phyloP scores from a whole-genome alignment of 2,888 invertebrate species.

The Sesamia inferens region DNA sequence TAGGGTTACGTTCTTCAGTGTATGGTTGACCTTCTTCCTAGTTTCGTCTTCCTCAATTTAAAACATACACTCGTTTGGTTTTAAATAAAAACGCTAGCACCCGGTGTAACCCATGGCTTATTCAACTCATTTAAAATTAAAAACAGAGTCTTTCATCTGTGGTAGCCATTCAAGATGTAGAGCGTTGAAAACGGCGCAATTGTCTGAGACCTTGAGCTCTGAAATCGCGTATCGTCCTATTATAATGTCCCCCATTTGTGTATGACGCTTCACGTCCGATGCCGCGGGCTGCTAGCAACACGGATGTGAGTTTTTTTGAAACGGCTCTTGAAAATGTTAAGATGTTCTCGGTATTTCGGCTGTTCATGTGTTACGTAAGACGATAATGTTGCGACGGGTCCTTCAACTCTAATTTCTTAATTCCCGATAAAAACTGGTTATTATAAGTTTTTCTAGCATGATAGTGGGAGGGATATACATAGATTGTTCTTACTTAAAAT shows the following conservation, averaged over 20 bases:
- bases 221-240: slow-evolving; percentile 72
- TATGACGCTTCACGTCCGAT: slow-evolving; percentile 63
- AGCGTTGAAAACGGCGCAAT: slow-evolving; percentile 72
- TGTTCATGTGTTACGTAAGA: not conserved
- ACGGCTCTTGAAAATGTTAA: slow-evolving; percentile 1
- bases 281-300: slow-evolving; percentile 57
- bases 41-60: slow-evolving; percentile 23
- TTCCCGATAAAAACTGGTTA: too few relatives aligned
- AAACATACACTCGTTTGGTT: slow-evolving; percentile 19
- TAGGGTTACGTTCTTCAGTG: slow-evolving; percentile 31
- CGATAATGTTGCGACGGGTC: not conserved
- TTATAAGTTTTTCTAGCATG: not conserved
- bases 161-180: slow-evolving; percentile 61
- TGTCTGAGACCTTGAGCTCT: slow-evolving; percentile 70
- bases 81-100: not conserved
- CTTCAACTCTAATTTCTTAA: not conserved
- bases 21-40: not conserved
- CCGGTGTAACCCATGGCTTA: not conserved
- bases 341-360: not conserved
- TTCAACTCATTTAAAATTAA: slow-evolving; percentile 40
- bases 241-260: slow-evolving; percentile 71
- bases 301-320: slow-evolving; percentile 35
- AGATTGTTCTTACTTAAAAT: not conserved
- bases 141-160: slow-evolving; percentile 29
- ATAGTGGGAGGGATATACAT: not conserved